Evolutionary conservation across 2,113 vertebrate species (phyloP).

Genomic region (Lathamus discolor): DNA sequence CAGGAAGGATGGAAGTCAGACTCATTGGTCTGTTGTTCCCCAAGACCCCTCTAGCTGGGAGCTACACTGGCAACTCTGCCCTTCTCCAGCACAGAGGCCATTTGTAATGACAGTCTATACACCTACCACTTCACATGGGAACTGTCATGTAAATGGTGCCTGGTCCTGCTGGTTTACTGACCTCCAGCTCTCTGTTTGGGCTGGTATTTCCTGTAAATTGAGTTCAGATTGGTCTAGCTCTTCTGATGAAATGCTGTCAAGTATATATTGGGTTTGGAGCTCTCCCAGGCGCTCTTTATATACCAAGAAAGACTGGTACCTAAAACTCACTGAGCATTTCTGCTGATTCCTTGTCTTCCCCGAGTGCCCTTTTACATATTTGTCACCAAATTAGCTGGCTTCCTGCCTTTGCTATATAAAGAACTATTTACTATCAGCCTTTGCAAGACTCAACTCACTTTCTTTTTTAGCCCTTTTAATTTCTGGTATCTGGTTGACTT

Average conservation of each 20-base stretch:
- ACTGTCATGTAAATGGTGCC: neutral
- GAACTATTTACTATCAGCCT: neutral
- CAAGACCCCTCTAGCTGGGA: neutral
- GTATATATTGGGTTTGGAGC: neutral
- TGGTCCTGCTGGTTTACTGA: neutral
- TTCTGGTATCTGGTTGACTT: neutral
- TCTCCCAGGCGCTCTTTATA: neutral
- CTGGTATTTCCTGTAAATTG: neutral
- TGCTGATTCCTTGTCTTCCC: neutral
- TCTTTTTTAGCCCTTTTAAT: neutral
- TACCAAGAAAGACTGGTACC: neutral
- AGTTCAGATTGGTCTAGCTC: neutral
- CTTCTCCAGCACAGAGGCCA: neutral
- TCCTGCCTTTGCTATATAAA: slow-evolving; percentile 9
- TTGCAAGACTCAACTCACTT: neutral
- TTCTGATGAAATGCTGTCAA: neutral
- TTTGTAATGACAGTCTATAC: neutral
- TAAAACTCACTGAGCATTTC: neutral
- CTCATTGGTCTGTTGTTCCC: neutral
- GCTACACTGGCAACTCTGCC: neutral
- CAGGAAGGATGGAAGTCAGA: neutral
- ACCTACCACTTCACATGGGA: neutral
- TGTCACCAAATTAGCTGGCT: neutral
- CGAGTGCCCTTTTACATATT: neutral
- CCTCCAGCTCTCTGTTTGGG: neutral